Conservation (phyloP, 2,113 vertebrate genomes). For the Nothoprocta pentlandii region DNA sequence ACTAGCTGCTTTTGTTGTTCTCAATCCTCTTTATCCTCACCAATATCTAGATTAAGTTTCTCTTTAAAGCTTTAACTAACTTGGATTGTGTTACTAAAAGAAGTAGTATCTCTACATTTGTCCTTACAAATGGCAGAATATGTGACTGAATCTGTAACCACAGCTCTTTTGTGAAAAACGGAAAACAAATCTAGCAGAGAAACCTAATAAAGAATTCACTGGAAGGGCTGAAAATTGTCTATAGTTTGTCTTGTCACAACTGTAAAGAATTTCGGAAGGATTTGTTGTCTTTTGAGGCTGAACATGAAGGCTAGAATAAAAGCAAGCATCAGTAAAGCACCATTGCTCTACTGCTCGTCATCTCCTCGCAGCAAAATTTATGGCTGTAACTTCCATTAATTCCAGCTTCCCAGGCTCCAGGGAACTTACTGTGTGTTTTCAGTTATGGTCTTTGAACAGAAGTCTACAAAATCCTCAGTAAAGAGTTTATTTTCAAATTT, state of each 20-base stretch:
- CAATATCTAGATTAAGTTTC: not conserved
- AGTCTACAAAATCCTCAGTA: not conserved
- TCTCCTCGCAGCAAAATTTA: not conserved
- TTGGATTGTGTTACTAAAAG: not conserved
- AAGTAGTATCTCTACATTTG: slow-evolving; percentile 1
- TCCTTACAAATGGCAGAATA: not conserved
- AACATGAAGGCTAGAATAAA: not conserved
- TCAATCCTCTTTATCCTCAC: not conserved
- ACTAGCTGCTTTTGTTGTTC: not conserved
- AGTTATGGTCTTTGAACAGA: not conserved
- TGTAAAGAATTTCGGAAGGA: not conserved
- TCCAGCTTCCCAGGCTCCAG: not conserved
- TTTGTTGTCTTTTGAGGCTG: not conserved
- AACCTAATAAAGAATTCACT: slow-evolving; percentile 31
- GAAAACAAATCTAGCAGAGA: not conserved
- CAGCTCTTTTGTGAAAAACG: not conserved
- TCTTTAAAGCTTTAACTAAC: not conserved
- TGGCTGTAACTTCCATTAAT: not conserved
- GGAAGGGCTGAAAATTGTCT: not conserved
- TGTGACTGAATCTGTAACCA: slow-evolving; percentile 12
- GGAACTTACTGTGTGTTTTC: not conserved
- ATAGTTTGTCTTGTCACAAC: not conserved
- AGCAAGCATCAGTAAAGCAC: not conserved
- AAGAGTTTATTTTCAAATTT: not conserved
- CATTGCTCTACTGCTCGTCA: not conserved